Evolutionary conservation across 2,888 invertebrate genomes (phyloP).

Genomic region (Coenonympha arcania): DNA sequence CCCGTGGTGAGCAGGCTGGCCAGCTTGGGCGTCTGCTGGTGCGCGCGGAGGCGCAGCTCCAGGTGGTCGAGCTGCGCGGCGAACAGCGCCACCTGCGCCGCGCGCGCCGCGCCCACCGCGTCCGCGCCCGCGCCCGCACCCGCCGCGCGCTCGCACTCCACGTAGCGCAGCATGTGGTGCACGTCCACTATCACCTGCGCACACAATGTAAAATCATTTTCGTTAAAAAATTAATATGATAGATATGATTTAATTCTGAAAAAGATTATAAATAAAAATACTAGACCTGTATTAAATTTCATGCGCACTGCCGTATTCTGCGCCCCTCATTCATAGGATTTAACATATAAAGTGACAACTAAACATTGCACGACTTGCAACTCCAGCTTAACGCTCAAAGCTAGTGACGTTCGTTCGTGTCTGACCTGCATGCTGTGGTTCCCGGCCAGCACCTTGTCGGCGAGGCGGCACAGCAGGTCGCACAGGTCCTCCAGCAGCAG

Average conservation of each 20-base stretch:
- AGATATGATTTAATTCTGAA: too few relatives aligned
- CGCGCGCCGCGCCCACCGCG: constrained; percentile 45
- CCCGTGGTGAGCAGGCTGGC: constrained; percentile 54
- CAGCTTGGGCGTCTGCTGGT: constrained; percentile 36
- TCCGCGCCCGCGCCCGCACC: constrained; percentile 42
- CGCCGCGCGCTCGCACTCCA: constrained; percentile 44
- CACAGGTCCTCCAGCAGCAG: constrained; percentile 50
- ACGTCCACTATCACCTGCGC: constrained; percentile 69
- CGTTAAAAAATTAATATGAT: too few relatives aligned
- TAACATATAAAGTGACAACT: too few relatives aligned
- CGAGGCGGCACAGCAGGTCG: constrained; percentile 46
- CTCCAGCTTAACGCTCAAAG: too few relatives aligned
- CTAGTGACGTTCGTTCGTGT: too few relatives aligned
- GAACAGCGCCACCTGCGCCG: constrained; percentile 70
- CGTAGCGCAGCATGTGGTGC: constrained; percentile 73
- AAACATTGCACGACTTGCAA: too few relatives aligned
- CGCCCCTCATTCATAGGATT: too few relatives aligned
- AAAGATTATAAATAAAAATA: too few relatives aligned
- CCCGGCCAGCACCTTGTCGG: constrained; percentile 45
- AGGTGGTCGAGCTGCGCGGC: constrained; percentile 72
- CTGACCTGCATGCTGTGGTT: constrained; percentile 54
- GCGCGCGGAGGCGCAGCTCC: constrained; percentile 45
- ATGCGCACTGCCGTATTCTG: too few relatives aligned
- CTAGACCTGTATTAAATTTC: too few relatives aligned
- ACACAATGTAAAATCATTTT: neutral